Base-by-base conservation (phyloP, 2,797 vertebrate genomes). In the Hyperoplus lanceolatus region DNA sequence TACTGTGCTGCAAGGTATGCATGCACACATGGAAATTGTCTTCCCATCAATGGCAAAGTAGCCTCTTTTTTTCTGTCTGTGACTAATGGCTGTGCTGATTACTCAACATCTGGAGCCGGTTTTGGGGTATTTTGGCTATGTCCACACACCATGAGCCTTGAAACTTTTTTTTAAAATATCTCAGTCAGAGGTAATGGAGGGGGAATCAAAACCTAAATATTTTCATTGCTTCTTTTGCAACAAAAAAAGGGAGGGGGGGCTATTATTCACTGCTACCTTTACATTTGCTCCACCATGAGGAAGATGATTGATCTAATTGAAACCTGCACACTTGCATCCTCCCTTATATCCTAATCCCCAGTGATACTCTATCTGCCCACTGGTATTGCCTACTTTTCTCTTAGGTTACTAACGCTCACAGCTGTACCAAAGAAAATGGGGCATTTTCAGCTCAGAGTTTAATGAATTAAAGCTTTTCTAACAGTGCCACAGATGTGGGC, bases 21-120 rank as follows among this genome's bases (percentile, higher is more conserved):
- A 67, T 69, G 75, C 79, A 86, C 88, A 87, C 81, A 80, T 90
- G 87, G 81, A 90, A 91, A 90, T 67, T 84, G 76, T 89, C 85
- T 90, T 41, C 53, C 65, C 75, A 86, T 87, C 81, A 80, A 39
- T 70, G 63, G 79, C 72, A 82, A 61, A 68, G 83, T 29, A 45
- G 70, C 79, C 51, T 59, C 84, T 83, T 73, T 88, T 85, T 83
- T 73, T 88, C 65, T 77, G 68, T 68, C 62, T 78, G 58, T 88
- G 90, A 90, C 90, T 90, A 89, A 90, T 88, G 80, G 81, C 73
- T 84, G 55, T 48, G 58, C 87, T 89, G 84, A 91, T 91, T 82
- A 82, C 80, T 84, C 81, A 84, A 93, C 94, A 93, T 93, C 93
- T 94, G 91, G 92, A 93, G 88, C 78, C 77, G 73, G 80, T 94